Percentiles rank a stretch among this genome's conserved stretches.
phyloP scores from a whole-genome alignment of 2,113 vertebrate genomes.

The Sinocyclocheilus rhinocerous region DNA sequence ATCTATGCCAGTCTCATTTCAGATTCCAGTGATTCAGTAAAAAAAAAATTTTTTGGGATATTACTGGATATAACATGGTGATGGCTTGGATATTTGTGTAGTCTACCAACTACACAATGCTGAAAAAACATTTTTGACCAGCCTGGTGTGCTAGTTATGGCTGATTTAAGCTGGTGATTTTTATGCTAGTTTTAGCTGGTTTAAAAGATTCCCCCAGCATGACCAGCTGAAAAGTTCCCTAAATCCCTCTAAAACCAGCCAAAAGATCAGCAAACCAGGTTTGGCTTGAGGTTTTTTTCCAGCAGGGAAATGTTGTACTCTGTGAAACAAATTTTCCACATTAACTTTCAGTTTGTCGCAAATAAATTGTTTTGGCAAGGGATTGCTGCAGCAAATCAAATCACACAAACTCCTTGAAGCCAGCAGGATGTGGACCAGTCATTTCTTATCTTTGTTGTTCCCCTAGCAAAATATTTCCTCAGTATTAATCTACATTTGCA shows the following conservation, averaged over 20 bases:
- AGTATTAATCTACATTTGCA: background rate
- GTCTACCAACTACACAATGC: background rate
- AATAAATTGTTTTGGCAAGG: background rate
- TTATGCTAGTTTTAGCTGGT: background rate
- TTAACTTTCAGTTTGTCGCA: background rate
- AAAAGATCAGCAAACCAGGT: background rate
- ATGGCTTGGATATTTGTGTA: background rate
- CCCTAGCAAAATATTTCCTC: background rate
- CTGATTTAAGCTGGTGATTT: background rate
- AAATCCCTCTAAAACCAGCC: background rate
- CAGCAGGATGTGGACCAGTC: background rate
- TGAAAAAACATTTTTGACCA: background rate
- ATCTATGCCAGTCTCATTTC: background rate
- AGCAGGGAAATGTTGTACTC: background rate
- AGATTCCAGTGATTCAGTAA: background rate
- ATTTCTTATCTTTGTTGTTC: background rate
- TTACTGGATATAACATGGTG: background rate
- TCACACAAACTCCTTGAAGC: background rate
- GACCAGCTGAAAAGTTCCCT: background rate
- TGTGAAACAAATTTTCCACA: constrained; percentile 12
- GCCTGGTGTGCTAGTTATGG: background rate
- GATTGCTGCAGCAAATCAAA: background rate
- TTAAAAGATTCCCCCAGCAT: background rate
- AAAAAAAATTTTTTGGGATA: background rate
- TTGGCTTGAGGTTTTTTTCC: background rate